Conservation (phyloP, 2,113 vertebrate species). For the Hipposideros armiger region DNA sequence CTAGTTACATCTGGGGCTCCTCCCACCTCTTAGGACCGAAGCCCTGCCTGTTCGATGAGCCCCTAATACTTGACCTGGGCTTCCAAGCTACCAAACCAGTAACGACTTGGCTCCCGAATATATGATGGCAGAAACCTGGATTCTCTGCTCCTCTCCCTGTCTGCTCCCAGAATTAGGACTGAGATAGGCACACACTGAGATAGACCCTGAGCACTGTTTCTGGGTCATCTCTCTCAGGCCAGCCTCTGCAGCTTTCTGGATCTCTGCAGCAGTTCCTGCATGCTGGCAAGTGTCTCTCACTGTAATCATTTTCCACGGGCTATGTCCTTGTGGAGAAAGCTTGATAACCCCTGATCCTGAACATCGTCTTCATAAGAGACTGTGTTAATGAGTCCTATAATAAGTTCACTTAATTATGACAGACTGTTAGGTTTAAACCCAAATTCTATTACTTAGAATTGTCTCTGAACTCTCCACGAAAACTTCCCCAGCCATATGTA, state of each 20-base stretch:
- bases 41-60: not conserved
- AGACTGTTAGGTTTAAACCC: not conserved
- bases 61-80: not conserved
- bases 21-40: not conserved
- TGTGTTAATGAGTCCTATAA: not conserved
- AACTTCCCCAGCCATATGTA: not conserved
- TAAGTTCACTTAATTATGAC: not conserved
- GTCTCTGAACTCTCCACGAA: not conserved
- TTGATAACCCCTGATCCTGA: not conserved
- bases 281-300: not conserved
- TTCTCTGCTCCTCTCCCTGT: not conserved
- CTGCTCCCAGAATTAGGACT: slow-evolving; percentile 29
- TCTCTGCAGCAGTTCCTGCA: not conserved
- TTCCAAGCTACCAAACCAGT: not conserved
- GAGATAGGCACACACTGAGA: not conserved
- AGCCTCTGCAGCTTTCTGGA: not conserved
- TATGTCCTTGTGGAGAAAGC: not conserved
- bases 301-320: not conserved
- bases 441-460: not conserved
- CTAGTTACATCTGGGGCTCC: not conserved
- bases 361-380: not conserved
- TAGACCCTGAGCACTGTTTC: not conserved
- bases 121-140: not conserved
- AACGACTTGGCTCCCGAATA: not conserved
- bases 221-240: not conserved